These are phyloP conservation scores for Noctua janthe DNA, from an alignment of 2,888 invertebrate species.

Conservation along the genomic window DNA sequence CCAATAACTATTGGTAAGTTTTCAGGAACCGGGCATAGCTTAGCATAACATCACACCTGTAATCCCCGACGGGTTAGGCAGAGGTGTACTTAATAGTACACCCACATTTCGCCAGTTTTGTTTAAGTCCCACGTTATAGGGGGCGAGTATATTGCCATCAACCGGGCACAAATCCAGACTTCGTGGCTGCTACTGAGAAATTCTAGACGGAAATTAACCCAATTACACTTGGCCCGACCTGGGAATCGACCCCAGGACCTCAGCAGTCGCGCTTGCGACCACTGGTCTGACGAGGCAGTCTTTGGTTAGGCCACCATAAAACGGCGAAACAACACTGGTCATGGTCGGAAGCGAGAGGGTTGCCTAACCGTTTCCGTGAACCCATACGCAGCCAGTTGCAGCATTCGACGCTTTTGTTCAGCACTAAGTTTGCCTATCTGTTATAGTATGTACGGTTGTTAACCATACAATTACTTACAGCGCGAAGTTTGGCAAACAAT, in stretches of 20 bases:
- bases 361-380: slow-evolving; percentile 2
- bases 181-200: not conserved
- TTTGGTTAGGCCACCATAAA: not conserved
- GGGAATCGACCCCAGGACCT: not conserved
- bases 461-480: slow-evolving; percentile 47
- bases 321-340: not conserved
- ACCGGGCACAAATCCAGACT: not conserved
- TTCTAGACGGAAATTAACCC: not conserved
- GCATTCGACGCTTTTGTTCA: slow-evolving; percentile 29
- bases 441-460: slow-evolving; percentile 27
- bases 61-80: not conserved
- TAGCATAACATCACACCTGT: not conserved
- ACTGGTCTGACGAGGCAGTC: not conserved
- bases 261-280: no score
- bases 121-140: not conserved
- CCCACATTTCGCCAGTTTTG: not conserved
- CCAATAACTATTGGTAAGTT: not conserved
- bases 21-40: not conserved
- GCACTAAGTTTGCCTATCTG: slow-evolving; percentile 17
- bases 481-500: slow-evolving; percentile 48
- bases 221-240: not conserved
- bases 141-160: not conserved
- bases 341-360: not conserved
- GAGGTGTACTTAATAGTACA: not conserved
- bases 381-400: not conserved